Evolutionary conservation across 2,888 invertebrate genomes (phyloP).

Genomic region (Megastigmus dorsalis): DNA sequence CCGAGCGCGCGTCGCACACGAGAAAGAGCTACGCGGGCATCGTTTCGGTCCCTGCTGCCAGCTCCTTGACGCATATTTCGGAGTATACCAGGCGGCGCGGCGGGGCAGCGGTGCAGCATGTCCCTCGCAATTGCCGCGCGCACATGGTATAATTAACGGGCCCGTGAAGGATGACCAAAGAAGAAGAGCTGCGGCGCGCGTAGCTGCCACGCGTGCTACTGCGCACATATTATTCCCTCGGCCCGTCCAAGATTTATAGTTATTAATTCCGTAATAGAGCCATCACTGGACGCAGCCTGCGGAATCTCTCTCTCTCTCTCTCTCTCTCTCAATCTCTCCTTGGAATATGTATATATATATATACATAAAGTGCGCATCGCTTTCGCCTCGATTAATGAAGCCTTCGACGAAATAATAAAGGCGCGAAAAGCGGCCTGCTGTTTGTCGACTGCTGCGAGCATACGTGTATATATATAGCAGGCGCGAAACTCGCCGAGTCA

Average conservation of each 20-base stretch:
- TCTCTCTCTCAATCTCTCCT: too few relatives aligned
- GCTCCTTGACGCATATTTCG: too few relatives aligned
- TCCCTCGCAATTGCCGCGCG: neutral
- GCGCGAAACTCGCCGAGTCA: conserved; percentile 54
- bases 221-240: too few relatives aligned
- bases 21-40: too few relatives aligned
- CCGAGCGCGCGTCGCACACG: too few relatives aligned
- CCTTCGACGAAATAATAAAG: conserved; percentile 57
- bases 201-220: conserved; percentile 67
- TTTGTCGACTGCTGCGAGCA: neutral
- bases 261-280: conserved; percentile 72
- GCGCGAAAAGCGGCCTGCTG: neutral
- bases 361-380: too few relatives aligned
- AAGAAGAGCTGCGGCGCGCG: conserved; percentile 67
- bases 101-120: neutral
- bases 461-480: neutral
- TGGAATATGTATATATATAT: too few relatives aligned
- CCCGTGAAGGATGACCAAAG: conserved; percentile 44
- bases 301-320: too few relatives aligned
- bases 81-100: neutral
- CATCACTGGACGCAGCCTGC: too few relatives aligned
- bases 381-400: conserved; percentile 44
- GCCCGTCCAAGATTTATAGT: conserved; percentile 66
- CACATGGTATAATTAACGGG: conserved; percentile 47
- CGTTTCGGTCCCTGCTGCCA: too few relatives aligned